phyloP scores from a whole-genome alignment of 2,113 vertebrate species.

The Dicrurus megarhynchus region DNA sequence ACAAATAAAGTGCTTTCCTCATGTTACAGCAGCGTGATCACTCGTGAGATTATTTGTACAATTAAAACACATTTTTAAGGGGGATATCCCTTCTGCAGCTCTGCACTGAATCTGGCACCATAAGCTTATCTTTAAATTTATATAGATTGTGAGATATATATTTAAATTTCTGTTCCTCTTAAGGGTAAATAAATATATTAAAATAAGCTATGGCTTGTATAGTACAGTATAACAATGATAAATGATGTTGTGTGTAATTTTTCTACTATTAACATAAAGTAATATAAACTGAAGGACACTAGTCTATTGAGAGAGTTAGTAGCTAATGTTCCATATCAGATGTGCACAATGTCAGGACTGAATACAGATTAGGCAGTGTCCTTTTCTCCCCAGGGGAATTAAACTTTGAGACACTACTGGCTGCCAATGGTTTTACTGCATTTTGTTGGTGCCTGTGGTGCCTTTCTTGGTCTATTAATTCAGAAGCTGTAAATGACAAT shows the following conservation, averaged over 20 bases:
- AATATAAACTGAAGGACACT: constrained; percentile 99
- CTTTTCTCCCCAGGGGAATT: constrained; percentile 96
- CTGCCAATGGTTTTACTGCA: constrained; percentile 90
- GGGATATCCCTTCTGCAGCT: not conserved
- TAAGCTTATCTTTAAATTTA: constrained; percentile 60
- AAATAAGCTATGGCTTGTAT: constrained; percentile 81
- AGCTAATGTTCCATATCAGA: constrained; percentile 99
- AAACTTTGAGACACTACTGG: constrained; percentile 91
- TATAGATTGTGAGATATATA: constrained; percentile 26
- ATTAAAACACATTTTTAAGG: constrained; percentile 5
- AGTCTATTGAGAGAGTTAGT: constrained; percentile 99
- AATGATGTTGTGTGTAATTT: constrained; percentile 99
- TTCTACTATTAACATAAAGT: constrained; percentile 99
- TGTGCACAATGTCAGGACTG: constrained; percentile 99
- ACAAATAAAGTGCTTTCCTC: not conserved
- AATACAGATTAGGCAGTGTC: constrained; percentile 99
- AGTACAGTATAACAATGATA: constrained; percentile 96
- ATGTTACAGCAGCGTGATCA: not conserved
- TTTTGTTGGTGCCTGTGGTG: constrained; percentile 89
- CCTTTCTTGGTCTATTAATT: constrained; percentile 95
- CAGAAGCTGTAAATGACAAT: constrained; percentile 81
- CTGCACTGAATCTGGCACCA: constrained; percentile 20
- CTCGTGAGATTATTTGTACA: not conserved
- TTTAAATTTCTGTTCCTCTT: constrained; percentile 82
- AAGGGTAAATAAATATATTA: constrained; percentile 95